Base-by-base conservation (phyloP, 2,888 invertebrate genomes). In the Encarsia formosa region DNA sequence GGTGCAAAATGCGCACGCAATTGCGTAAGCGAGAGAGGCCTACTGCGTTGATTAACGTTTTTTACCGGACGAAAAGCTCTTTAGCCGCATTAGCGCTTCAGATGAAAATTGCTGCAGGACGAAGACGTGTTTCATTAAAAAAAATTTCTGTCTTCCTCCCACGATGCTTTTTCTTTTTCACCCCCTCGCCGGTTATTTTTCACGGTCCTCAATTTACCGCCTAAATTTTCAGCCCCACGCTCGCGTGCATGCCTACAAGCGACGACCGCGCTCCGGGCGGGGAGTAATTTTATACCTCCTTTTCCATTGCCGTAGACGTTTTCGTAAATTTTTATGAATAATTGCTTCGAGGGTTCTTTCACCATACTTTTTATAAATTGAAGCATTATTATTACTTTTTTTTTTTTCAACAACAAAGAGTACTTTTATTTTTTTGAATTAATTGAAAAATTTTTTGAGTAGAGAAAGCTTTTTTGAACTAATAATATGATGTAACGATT, bases 21-120 rank as follows among this genome's bases (percentile, higher is more conserved):
- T 26, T 22, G 18, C 37, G 37, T 13, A 20, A 8, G 38, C 9
- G 3, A n/a, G 38, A 11, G 15, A 23, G 31, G 20, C 29, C 43
- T 47, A 52, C 47, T 42, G 34, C 47, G 42, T 42, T 47, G 42
- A 48, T 52, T 52, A 48, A 38, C 42, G 42, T 52, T 52, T 52
- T 52, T 42, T n/a, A 18, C 24, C 16, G 19, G 48, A 48, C 37
- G 42, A 49, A 45, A 49, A 49, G 49, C 44, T 49, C 49, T 48
- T 53, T 49, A 48, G 46, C 42, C 35, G 49, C 45, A 54, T 54
- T 54, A 53, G 29, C 35, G 49, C n/a, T n/a, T 49, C 45, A 15
- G 48, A 43, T 39, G 42, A 35, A 53, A 53, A 53, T 48, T 53
- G 49, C 48, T 31, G 31, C 15, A 24, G 48, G 6, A 29, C 38